Evolutionary conservation across 1,140 invertebrate species (phyloP), one percentile per base, ranked within the genome.

Genomic region (Drosophila serrata): DNA sequence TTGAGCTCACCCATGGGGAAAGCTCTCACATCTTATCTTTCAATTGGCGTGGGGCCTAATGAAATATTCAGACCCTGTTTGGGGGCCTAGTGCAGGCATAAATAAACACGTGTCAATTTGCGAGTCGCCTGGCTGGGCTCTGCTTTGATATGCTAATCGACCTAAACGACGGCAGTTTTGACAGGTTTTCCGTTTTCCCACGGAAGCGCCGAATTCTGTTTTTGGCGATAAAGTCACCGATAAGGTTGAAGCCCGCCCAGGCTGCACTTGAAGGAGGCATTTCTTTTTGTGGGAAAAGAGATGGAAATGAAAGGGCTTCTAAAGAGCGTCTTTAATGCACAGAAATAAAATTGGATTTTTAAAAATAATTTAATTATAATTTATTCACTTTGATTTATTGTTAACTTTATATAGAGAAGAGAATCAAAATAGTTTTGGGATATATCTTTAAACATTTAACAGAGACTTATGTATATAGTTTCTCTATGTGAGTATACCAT

Each of bases 121-220:
- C 76, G 73, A 75, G 80, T 68, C 76, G 80, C 79, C 79, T 82
- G 76, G 60, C 53, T 79, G 65, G 65, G 49, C 68, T 60, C 61
- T 22, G 74, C 84, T 88, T 87, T 87, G 84, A 88, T 87, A 87
- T 87, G 84, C 84, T 88, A 87, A 87, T 87, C 84, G 86, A 75
- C 48, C 80, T 87, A 87, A 88, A 88, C 84, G 84, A 80, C 64
- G 84, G 68, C 80, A 72, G n/a, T 88, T 87, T 80, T 87, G 84
- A 88, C 84, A 88, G 85, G 84, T 88, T 87, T 87, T 87, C 85
- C 84, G 76, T 77, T 88, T 82, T 88, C 80, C 80, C 76, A 82
- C 76, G 82, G 76, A 87, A 82, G 69, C 53, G 24, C 40, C 40
- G 37, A 64, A 61, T 77, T 63, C 46, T 39, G 45, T 22, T 51